Evolutionary conservation across 2,888 invertebrate species (phyloP), one percentile per base, ranked within the genome.

Genomic region (Melolontha melolontha): DNA sequence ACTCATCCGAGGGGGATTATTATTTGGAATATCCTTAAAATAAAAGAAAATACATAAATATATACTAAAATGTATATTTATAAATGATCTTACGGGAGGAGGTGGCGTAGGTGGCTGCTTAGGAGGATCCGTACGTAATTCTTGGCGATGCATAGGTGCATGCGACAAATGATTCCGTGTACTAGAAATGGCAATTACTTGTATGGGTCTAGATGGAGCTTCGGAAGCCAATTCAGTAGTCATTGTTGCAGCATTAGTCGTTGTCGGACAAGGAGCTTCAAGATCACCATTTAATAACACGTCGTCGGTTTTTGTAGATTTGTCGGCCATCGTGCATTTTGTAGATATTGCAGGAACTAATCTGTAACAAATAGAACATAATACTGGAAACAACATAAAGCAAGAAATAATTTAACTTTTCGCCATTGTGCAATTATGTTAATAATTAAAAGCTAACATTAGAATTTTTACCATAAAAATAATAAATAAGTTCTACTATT

Each of bases 281-380:
- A 76, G 67, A 17, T 80, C 80, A 34, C 80, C 79, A 64, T 82
- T 82, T 66, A 83, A 74, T 47, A 83, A 76, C 62, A 77, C 82
- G 70, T 84, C 84, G 73, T 84, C 91, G 85, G 90, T 91, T 87
- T 90, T 90, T 79, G 89, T 88, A 80, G 90, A 89, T 85, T 91
- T 91, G 83, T 90, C 88, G 79, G 88, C 88, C 85, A 86, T 88
- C 79, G 85, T 83, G 75, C 84, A 84, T 76, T 84, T 84, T 64
- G 81, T 79, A 59, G 82, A 75, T 71, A 72, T 41, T 55, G 71
- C 70, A 73, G 84, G 82, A 82, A 83, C 82, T 79, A 81, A 79
- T 78, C 83, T 82, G 69, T 42, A 34, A 34, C 6, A 22, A 22
- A 22, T 22, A 22, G 1, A 4, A 22, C 22, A 22, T 22, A 22